Evolutionary conservation across 2,888 invertebrate species (phyloP), one percentile per base, ranked within the genome.

Genomic region (Antheraea yamamai): DNA sequence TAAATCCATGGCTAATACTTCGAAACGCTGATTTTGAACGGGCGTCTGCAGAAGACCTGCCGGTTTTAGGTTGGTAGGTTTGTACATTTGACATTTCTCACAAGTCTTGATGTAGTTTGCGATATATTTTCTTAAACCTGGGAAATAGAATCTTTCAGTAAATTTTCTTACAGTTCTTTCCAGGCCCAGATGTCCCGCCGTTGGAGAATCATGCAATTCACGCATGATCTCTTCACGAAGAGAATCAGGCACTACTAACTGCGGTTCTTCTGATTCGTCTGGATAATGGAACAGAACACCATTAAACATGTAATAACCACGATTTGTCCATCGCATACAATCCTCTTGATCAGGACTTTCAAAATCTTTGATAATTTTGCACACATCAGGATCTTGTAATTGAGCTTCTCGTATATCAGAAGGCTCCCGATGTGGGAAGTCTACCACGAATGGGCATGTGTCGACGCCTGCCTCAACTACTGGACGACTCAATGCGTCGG

Each of bases 1-100:
- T 0, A 81, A 71, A 71, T 84, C 81, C 4, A 82, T 78, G 1
- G 82, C 81, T 0, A 82, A 35, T 7, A 81, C 79, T 58, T 80
- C 79, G 26, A 16, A 26, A 12, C 76, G 51, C 58, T 75, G 71
- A 51, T 39, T 52, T 1, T 58, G 23, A 23, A 75, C 55, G 3
- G 79, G 75, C 3, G 75, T 77, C 30, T 77, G 77, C 0, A 77
- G 35, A 3, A 79, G 26, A 0, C 77, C 77, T 16, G 75, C 66
- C 16, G 79, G 77, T 23, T 77, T 79, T 3, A 20, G 76, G 14
- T 26, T 79, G 77, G 47, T 3, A 20, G 76, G 14, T 26, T 79
- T 79, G 47, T 75, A 79, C 12, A 73, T 47, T 20, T 76, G 77
- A 23, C 73, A 74, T 4, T 26, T 70, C 4, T 35, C 47, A 51